Percentiles rank a stretch among this genome's conserved stretches.
These are phyloP conservation scores for Babylonia areolata DNA, from an alignment of 1,140 invertebrate species.

Conservation along the genomic window DNA sequence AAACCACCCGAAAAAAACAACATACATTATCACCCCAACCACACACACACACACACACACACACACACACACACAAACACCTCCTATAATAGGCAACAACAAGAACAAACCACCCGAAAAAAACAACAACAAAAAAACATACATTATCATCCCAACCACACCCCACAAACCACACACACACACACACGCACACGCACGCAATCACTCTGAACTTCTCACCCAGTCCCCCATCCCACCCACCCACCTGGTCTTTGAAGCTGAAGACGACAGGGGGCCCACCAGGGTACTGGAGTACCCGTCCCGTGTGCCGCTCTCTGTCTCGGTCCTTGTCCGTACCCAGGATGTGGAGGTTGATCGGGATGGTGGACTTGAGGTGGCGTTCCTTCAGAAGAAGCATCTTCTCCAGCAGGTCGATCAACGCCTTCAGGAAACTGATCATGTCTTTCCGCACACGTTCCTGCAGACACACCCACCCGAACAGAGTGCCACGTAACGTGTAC, in stretches of 20 bases:
- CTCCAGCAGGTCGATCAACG: constrained; percentile 4
- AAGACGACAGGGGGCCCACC: not conserved
- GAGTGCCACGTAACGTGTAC: too few species aligned
- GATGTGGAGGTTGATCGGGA: not conserved
- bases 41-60: too few species aligned
- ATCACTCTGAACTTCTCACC: not conserved
- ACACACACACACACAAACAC: too few species aligned
- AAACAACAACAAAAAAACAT: too few species aligned
- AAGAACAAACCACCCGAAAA: too few species aligned
- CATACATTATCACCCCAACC: too few species aligned
- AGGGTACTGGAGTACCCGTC: not conserved
- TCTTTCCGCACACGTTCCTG: constrained; percentile 21
- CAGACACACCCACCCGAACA: too few species aligned
- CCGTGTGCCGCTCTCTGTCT: not conserved
- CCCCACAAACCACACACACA: too few species aligned
- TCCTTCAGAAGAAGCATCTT: constrained; percentile 13
- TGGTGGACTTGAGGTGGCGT: constrained; percentile 9
- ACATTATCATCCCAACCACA: too few species aligned
- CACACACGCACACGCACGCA: too few species aligned
- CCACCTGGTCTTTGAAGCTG: constrained; percentile 33
- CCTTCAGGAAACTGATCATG: constrained; percentile 3
- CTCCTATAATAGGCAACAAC: too few species aligned
- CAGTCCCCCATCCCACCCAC: not conserved
- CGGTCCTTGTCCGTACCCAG: constrained; percentile 18
- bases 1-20: too few species aligned